phyloP scores from a whole-genome alignment of 35 echinoderm and acorn worm species.

The Heliocidaris tuberculata region DNA sequence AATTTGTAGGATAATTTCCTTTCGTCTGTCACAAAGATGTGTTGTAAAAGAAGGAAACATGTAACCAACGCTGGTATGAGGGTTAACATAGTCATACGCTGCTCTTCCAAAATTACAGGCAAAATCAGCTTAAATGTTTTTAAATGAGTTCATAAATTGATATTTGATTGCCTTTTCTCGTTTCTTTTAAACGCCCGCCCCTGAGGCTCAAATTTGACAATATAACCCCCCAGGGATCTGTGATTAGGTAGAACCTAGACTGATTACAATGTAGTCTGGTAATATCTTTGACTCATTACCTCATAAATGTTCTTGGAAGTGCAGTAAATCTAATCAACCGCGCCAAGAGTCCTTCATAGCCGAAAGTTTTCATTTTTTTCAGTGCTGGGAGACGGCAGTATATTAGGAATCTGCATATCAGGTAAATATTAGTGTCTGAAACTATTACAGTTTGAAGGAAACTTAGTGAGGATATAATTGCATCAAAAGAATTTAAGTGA shows the following conservation, averaged over 20 bases:
- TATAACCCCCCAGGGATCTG: background rate
- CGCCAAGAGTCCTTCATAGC: background rate
- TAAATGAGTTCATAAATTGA: slow-evolving; percentile 4
- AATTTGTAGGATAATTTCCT: no score
- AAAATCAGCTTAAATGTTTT: background rate
- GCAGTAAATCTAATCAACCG: background rate
- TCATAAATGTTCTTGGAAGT: background rate
- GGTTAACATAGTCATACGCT: background rate
- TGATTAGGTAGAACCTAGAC: background rate
- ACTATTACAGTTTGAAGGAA: background rate
- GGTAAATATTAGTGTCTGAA: background rate
- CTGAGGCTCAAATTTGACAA: background rate
- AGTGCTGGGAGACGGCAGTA: background rate
- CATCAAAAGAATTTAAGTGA: background rate
- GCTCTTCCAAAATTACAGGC: background rate
- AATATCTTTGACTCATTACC: background rate
- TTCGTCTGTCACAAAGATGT: no score
- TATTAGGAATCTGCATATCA: background rate
- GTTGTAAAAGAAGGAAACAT: background rate
- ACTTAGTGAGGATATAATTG: background rate
- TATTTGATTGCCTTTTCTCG: background rate
- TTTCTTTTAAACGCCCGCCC: background rate
- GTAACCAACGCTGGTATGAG: background rate
- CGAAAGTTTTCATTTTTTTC: background rate
- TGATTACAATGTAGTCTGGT: background rate